phyloP scores from a whole-genome alignment of 2,797 vertebrate genomes.

The Mycteria americana region DNA sequence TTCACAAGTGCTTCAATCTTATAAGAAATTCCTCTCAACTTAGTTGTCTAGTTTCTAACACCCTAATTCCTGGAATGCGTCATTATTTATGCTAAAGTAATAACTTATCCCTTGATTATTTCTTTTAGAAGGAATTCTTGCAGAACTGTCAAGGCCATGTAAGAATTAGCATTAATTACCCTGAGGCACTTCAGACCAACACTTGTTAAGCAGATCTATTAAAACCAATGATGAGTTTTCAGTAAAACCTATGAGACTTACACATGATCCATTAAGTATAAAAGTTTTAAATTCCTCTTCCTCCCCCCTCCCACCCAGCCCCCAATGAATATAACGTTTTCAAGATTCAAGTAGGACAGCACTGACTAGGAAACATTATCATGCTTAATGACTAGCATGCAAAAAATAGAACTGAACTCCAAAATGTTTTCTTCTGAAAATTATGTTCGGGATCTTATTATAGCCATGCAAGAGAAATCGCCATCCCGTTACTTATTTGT shows the following conservation, averaged over 20 bases:
- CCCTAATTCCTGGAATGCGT: background rate
- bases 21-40: background rate
- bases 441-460: background rate
- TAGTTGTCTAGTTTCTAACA: background rate
- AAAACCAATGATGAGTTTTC: conserved; percentile 29
- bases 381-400: background rate
- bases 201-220: conserved; percentile 25
- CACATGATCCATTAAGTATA: background rate
- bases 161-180: conserved; percentile 45
- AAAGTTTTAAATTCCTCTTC: background rate
- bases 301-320: background rate
- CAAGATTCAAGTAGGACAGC: background rate
- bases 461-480: background rate
- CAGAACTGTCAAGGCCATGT: conserved; percentile 29
- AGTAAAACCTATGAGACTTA: conserved; percentile 26
- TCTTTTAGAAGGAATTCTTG: conserved; percentile 26
- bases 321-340: background rate
- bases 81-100: conserved; percentile 36
- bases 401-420: background rate
- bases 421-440: background rate
- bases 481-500: background rate
- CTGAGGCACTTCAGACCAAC: conserved; percentile 35
- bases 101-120: conserved; percentile 27
- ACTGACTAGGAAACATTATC: background rate
- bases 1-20: background rate